phyloP scores from a whole-genome alignment of 1,140 invertebrate species.

The Scaptomyza graminum region DNA sequence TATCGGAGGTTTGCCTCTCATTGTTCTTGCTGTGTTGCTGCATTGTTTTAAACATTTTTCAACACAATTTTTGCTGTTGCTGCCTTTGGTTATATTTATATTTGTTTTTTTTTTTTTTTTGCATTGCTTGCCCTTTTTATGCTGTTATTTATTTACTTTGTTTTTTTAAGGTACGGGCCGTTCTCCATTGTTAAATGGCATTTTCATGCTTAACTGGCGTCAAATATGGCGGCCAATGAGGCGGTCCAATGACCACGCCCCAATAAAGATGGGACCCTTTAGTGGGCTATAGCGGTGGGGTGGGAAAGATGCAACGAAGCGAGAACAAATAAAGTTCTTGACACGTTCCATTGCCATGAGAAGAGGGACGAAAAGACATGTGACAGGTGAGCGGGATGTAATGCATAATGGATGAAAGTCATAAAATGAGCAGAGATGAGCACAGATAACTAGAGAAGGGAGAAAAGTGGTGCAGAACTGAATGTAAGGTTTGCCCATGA shows the following conservation, averaged over 20 bases:
- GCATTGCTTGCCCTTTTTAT: constrained; percentile 42
- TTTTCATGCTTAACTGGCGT: constrained; percentile 80
- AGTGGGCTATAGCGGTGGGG: background rate
- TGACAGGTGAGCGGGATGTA: constrained; percentile 36
- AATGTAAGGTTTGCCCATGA: constrained; percentile 14
- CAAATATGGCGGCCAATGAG: constrained; percentile 72
- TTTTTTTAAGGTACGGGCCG: constrained; percentile 6
- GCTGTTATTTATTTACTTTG: constrained; percentile 71
- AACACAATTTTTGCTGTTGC: constrained; percentile 55
- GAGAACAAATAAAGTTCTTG: constrained; percentile 60
- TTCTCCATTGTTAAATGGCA: constrained; percentile 76
- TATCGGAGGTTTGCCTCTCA: constrained; percentile 47
- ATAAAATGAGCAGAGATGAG: constrained; percentile 22
- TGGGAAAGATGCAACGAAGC: constrained; percentile 9
- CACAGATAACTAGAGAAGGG: background rate
- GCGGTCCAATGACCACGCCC: constrained; percentile 29
- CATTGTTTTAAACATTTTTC: constrained; percentile 74
- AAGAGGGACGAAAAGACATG: background rate
- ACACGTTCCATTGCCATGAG: constrained; percentile 52
- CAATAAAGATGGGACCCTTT: background rate
- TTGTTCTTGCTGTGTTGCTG: constrained; percentile 48
- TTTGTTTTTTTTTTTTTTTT: constrained; percentile 14
- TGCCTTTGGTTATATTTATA: background rate
- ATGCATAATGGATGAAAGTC: constrained; percentile 36
- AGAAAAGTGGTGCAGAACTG: background rate